Base-by-base conservation (phyloP, 2,797 vertebrate genomes). In the Sylvia borin region DNA sequence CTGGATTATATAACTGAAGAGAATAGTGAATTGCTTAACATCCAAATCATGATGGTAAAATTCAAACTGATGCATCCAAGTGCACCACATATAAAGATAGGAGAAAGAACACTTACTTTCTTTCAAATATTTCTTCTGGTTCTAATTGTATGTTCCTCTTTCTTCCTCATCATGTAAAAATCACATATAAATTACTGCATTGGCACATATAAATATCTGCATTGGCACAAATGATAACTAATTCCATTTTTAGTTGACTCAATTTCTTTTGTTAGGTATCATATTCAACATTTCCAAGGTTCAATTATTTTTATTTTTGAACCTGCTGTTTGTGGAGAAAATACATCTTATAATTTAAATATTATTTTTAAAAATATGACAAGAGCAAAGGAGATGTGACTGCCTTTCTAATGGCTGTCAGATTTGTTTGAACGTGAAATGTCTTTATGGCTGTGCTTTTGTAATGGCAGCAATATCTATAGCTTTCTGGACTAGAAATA, bases 71-170 rank as follows among this genome's bases (percentile, higher is more conserved):
- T 62, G 34, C 6, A 55, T 62, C 8, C 10, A 72, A 40, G 7
- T 45, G n/a, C 3, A 9, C 13, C 60, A 48, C 16, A n/a, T 29
- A 19, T 4, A n/a, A 81, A 72, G n/a, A 25, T 20, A 73, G 54
- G 36, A 60, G 29, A 13, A 91, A 61, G 64, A 73, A 60, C 0
- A 0, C 5, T 65, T 72, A 3, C 2, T 75, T 76, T n/a, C 20
- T 83, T 86, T 66, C 20, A 68, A 40, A 24, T 13, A 55, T 50
- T 58, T 75, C 7, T 66, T 50, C n/a, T 53, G 12, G 5, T 65
- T 65, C 9, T 58, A 61, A 9, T 32, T 61, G 29, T 74, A 7
- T 29, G 18, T 64, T 87, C 10, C 9, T 58, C 68, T 50, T 85
- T 85, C 50, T 71, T 80, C 47, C 24, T 61, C 16, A 21, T 65